Percentiles rank a stretch among this genome's conserved stretches.
Evolutionary conservation across 2,113 vertebrate genomes (phyloP).

Genomic region (human): DNA sequence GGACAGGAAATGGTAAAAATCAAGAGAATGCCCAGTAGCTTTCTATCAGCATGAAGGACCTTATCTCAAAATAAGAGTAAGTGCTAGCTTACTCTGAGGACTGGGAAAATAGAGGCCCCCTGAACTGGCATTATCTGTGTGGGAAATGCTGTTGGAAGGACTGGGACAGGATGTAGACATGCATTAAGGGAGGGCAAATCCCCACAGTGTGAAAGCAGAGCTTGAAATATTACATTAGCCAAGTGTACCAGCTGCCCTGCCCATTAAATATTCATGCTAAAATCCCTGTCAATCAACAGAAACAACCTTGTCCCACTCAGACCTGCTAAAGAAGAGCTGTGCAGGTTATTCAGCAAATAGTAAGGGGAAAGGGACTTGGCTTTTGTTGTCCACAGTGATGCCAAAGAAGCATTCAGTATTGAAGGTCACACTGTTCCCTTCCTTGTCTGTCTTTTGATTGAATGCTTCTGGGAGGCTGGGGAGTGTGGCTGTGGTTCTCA

Average conservation of each 20-base stretch:
- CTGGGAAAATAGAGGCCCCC: conserved; percentile 44
- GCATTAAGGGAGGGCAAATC: conserved; percentile 70
- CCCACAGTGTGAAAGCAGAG: conserved; percentile 53
- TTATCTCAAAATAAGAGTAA: conserved; percentile 42
- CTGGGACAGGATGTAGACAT: conserved; percentile 64
- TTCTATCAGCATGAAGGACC: background rate
- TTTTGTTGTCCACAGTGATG: background rate
- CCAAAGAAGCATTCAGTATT: background rate
- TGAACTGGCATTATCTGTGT: conserved; percentile 44
- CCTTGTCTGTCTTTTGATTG: background rate
- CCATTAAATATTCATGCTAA: conserved; percentile 76
- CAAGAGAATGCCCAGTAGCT: conserved; percentile 16
- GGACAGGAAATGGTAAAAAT: conserved; percentile 42
- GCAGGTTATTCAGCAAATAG: background rate
- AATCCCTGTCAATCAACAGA: conserved; percentile 62
- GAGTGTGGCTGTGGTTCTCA: background rate
- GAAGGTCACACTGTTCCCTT: background rate
- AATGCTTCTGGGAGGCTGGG: background rate
- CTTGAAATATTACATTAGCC: conserved; percentile 67
- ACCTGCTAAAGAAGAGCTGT: background rate
- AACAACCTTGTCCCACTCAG: conserved; percentile 48
- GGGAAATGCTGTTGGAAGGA: conserved; percentile 37
- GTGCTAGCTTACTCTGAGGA: conserved; percentile 8
- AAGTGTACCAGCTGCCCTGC: conserved; percentile 26
- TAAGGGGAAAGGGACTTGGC: background rate